A percentile compares a stretch with the other conserved stretches of the same genome.
Conservation (phyloP, 2,888 invertebrate species). For the Drosophila tanythrix region DNA sequence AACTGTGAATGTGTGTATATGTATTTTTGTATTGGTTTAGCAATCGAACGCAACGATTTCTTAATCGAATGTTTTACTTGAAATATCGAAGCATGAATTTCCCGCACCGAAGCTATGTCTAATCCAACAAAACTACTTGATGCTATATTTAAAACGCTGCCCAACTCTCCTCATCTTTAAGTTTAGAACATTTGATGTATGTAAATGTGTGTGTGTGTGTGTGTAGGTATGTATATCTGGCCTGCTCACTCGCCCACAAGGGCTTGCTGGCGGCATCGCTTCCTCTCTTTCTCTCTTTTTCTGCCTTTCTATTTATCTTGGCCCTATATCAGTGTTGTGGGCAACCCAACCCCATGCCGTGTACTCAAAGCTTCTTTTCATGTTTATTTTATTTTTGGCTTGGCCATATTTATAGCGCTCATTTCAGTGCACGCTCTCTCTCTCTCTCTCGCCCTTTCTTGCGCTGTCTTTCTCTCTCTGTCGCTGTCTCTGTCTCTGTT, state of each 20-base stretch:
- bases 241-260: not conserved
- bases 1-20: not conserved
- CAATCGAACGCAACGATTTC: not conserved
- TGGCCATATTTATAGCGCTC: conserved; percentile 61
- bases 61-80: conserved; percentile 16
- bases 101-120: conserved; percentile 37
- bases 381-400: conserved; percentile 58
- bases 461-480: not conserved
- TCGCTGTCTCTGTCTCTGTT: not conserved
- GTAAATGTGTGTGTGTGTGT: not conserved
- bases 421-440: not conserved
- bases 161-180: conserved; percentile 53
- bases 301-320: conserved; percentile 12
- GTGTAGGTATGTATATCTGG: not conserved
- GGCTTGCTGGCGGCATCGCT: not conserved
- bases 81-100: conserved; percentile 6
- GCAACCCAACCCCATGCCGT: conserved; percentile 48
- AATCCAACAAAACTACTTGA: conserved; percentile 50
- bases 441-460: not conserved
- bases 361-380: conserved; percentile 49
- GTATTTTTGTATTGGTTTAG: not conserved
- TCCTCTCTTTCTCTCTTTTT: not conserved
- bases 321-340: conserved; percentile 31
- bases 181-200: conserved; percentile 46
- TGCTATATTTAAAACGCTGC: conserved; percentile 47